Evolutionary conservation across 1,140 invertebrate genomes (phyloP).

Genomic region (Ostrea edulis): DNA sequence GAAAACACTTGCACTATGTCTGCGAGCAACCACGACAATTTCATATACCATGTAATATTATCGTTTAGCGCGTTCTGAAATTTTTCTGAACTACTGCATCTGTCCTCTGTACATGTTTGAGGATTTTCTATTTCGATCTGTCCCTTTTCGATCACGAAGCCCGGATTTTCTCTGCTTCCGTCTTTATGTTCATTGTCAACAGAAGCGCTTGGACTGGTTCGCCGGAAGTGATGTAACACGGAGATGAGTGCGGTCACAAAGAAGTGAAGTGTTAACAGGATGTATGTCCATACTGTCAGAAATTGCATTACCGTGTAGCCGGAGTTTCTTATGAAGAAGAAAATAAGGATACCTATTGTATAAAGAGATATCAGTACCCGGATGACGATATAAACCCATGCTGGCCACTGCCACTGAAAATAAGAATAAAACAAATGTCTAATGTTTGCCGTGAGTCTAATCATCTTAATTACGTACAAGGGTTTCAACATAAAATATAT

Average conservation of each 20-base stretch:
- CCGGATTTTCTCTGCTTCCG: not conserved
- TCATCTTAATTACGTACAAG: no score
- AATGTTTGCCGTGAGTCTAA: no score
- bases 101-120: no score
- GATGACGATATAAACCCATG: constrained; percentile 53
- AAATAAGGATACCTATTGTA: constrained; percentile 36
- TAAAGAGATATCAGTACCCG: constrained; percentile 56
- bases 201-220: not conserved
- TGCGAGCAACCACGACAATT: constrained; percentile 61
- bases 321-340: not conserved
- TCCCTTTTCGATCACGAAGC: not conserved
- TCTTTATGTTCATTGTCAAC: not conserved
- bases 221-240: constrained; percentile 38
- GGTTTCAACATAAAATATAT: no score
- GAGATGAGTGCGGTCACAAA: constrained; percentile 49
- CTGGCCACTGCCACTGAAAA: constrained; percentile 66
- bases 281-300: constrained; percentile 70
- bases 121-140: not conserved
- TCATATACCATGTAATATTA: constrained; percentile 60
- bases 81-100: not conserved
- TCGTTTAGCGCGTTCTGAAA: not conserved
- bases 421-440: constrained; percentile 25
- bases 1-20: constrained; percentile 50
- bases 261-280: constrained; percentile 61
- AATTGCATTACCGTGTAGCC: constrained; percentile 50